A percentile compares a stretch with the other conserved stretches of the same genome.
Conservation (phyloP, 2,888 invertebrate species). For the Nomada goodeniana region DNA sequence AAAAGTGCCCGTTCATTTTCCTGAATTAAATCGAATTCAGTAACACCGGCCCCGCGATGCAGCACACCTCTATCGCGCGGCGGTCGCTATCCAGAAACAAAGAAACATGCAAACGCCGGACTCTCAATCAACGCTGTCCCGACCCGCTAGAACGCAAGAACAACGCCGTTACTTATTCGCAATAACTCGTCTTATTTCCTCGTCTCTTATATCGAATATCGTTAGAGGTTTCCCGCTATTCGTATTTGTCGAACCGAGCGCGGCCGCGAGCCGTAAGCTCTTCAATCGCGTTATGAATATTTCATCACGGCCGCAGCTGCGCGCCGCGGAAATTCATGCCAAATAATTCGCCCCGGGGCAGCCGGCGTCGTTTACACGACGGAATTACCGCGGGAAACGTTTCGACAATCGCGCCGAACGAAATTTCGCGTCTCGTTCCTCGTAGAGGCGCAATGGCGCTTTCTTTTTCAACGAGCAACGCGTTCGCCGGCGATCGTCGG, state of each 20-base stretch:
- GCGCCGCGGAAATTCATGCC: conserved; percentile 44
- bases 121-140: conserved; percentile 10
- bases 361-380: conserved; percentile 28
- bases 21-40: not conserved
- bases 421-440: not conserved
- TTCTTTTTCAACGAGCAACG: too few species aligned
- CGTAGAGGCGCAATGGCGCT: too few species aligned
- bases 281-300: conserved; percentile 61
- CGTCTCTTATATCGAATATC: conserved; percentile 21
- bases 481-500: too few species aligned
- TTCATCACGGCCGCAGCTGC: conserved; percentile 48
- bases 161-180: conserved; percentile 26
- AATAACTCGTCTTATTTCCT: conserved; percentile 9
- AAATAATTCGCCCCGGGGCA: conserved; percentile 43
- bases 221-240: conserved; percentile 28
- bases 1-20: not conserved
- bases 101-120: conserved; percentile 17
- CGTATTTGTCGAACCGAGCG: conserved; percentile 37
- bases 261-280: conserved; percentile 21
- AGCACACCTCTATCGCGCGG: not conserved
- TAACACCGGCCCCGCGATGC: not conserved
- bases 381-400: conserved; percentile 31
- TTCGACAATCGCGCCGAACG: not conserved
- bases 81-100: conserved; percentile 7
- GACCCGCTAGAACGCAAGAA: not conserved